These are phyloP conservation scores for Crax fasciolata DNA, from an alignment of 2,797 vertebrate species.

Conservation along the genomic window DNA sequence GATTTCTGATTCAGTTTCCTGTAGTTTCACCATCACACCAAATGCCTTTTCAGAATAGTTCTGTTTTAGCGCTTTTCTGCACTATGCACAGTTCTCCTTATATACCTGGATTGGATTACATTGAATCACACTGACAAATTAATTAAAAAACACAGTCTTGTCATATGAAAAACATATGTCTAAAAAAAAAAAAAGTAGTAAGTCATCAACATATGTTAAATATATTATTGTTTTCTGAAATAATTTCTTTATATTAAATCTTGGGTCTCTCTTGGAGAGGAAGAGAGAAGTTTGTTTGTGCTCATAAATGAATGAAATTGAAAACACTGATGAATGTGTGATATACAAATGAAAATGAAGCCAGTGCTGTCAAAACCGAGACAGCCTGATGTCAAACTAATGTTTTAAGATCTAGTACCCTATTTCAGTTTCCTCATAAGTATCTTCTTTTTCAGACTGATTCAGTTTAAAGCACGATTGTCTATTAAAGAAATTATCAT, in stretches of 20 bases:
- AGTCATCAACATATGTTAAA: constrained; percentile 59
- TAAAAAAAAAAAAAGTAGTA: constrained; percentile 37
- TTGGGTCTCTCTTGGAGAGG: background rate
- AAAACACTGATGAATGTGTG: background rate
- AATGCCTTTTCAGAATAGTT: constrained; percentile 71
- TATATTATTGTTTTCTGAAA: constrained; percentile 46
- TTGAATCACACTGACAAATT: constrained; percentile 69
- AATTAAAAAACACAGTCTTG: constrained; percentile 62
- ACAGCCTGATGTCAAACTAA: background rate
- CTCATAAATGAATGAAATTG: background rate
- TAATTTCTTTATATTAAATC: background rate
- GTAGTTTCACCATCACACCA: constrained; percentile 67
- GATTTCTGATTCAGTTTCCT: constrained; percentile 79
- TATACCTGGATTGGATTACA: constrained; percentile 72
- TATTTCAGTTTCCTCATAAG: background rate
- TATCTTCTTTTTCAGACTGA: background rate
- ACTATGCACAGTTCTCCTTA: constrained; percentile 50
- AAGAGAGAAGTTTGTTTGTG: background rate
- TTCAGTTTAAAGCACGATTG: background rate
- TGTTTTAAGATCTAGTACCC: background rate
- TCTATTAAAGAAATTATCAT: background rate
- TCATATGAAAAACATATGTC: constrained; percentile 56
- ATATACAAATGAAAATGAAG: background rate
- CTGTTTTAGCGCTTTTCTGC: constrained; percentile 78
- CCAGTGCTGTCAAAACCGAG: background rate